Evolutionary conservation across 2,797 vertebrate genomes (phyloP).

Genomic region (Dipus sagitta): DNA sequence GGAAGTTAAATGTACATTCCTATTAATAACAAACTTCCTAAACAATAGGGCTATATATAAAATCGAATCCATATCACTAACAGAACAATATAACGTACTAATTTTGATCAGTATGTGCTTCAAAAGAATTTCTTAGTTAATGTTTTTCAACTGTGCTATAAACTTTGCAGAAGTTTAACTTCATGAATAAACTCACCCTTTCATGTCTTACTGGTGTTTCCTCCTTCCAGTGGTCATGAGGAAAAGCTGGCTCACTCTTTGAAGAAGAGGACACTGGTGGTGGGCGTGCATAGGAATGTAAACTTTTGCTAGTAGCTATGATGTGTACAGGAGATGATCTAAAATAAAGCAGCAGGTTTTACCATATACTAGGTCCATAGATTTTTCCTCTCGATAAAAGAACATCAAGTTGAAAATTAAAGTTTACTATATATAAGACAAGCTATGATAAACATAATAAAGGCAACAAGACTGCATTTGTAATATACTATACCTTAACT

Average conservation of each 20-base stretch:
- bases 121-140: slow-evolving; percentile 35
- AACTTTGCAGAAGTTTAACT: slow-evolving; percentile 37
- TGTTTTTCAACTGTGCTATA: neutral
- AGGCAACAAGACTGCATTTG: slow-evolving; percentile 5
- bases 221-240: slow-evolving; percentile 94
- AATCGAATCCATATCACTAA: slow-evolving; percentile 15
- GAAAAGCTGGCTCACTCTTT: slow-evolving; percentile 91
- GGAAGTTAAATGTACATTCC: slow-evolving; percentile 1
- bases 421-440: neutral
- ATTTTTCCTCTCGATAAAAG: slow-evolving; percentile 50
- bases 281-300: slow-evolving; percentile 99
- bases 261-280: slow-evolving; percentile 92
- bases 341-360: slow-evolving; percentile 77
- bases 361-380: slow-evolving; percentile 1
- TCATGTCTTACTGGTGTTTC: slow-evolving; percentile 90
- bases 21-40: slow-evolving; percentile 38
- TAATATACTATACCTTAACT: neutral
- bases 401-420: slow-evolving; percentile 26
- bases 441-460: slow-evolving; percentile 19
- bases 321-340: slow-evolving; percentile 99
- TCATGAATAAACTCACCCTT: slow-evolving; percentile 86
- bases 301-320: slow-evolving; percentile 99
- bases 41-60: neutral
- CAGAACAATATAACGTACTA: slow-evolving; percentile 13
- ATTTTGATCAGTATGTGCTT: slow-evolving; percentile 31